These are phyloP conservation scores for Neoarius graeffei DNA, from an alignment of 2,113 vertebrate species.

Conservation along the genomic window DNA sequence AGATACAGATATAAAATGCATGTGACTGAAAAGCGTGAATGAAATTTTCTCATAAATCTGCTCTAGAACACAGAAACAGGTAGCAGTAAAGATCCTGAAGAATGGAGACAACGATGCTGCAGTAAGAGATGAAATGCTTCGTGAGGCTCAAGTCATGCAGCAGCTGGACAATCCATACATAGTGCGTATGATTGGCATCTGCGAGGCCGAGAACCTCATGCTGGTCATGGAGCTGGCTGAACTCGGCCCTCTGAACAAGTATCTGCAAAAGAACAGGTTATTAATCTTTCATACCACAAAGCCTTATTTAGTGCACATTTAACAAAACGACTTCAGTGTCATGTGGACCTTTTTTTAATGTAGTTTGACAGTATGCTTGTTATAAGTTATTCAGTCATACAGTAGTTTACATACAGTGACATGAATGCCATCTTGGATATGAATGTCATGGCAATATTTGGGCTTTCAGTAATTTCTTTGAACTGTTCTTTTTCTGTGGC, in stretches of 20 bases:
- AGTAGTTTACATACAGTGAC: neutral
- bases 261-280: slow-evolving; percentile 88
- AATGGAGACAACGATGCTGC: slow-evolving; percentile 83
- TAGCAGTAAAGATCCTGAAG: slow-evolving; percentile 95
- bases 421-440: no score
- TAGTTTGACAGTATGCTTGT: neutral
- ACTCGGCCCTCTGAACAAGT: slow-evolving; percentile 92
- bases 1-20: neutral
- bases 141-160: slow-evolving; percentile 94
- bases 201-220: slow-evolving; percentile 94
- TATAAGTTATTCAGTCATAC: neutral
- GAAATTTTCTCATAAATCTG: neutral
- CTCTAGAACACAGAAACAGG: slow-evolving; percentile 81
- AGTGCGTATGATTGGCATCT: slow-evolving; percentile 97
- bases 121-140: slow-evolving; percentile 84
- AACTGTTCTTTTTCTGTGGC: no score
- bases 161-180: slow-evolving; percentile 97
- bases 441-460: no score
- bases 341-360: neutral
- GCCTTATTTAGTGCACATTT: neutral
- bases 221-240: slow-evolving; percentile 98
- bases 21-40: neutral
- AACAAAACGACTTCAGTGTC: neutral
- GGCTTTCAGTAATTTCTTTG: no score
- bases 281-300: neutral